Base-by-base conservation (phyloP, 2,113 vertebrate species). In the Galeopterus variegatus region DNA sequence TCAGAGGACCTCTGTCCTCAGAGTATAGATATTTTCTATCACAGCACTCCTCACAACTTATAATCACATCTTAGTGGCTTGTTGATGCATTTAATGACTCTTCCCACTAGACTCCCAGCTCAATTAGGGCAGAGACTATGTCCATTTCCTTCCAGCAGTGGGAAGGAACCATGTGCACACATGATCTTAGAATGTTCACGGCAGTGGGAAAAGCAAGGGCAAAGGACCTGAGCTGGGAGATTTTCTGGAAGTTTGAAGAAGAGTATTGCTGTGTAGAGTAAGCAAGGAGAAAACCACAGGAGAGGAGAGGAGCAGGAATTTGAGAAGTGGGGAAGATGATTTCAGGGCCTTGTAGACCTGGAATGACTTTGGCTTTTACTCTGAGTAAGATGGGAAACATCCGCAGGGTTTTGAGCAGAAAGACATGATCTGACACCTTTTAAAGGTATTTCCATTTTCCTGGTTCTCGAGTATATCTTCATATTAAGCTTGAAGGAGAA, bases 371-470 rank as follows among this genome's bases (percentile, higher is more conserved):
- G 54, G 52, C 31, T 70, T 94, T 90, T 88, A 41, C 26, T 84
- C 58, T 65, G 13, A 24, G 26, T 65, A 33, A 95, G 28, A 45
- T 56, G 58, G 31, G n/a, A 93, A 85, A 76, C 8, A 23, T 81
- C 28, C 54, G 21, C 45, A 65, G 24, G 10, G 48, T 94, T 94
- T 83, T 72, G 48, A 87, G 28, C 33, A 69, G 28, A 33, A 84
- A 88, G 45, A 52, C 33, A 64, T 64, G 82, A 84, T 73, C 54
- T 84, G 52, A 80, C 48, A 23, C 48, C 24, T 92, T 82, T 95
- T 65, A 76, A 81, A 94, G 4, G 3, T 31, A 45, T 86, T 89
- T 89, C 36, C 54, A 10, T 76, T 81, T 88, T 76, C 83, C 86
- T 54, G 72, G 33, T 70, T 60, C 45, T 24, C 23, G n/a, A 33